Conservation (phyloP, 1,140 invertebrate genomes). For the Eufriesea mexicana region DNA sequence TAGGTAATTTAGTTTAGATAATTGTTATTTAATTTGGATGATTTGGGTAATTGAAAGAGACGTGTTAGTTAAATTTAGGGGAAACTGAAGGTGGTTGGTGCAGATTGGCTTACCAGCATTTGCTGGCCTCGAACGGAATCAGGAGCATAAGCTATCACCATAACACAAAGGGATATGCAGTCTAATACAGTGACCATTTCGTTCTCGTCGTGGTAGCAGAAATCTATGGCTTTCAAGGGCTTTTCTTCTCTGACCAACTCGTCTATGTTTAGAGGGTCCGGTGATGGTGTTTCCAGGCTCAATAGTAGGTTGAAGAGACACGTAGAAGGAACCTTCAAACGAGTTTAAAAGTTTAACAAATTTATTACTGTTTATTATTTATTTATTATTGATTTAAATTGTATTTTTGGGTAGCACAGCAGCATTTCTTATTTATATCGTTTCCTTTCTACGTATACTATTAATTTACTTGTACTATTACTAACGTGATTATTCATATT, state of each 20-base stretch:
- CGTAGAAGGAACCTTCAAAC: slow-evolving; percentile 90
- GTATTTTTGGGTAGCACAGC: no score
- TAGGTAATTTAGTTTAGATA: no score
- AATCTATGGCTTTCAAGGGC: slow-evolving; percentile 97
- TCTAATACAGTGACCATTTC: slow-evolving; percentile 97
- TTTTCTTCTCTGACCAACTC: slow-evolving; percentile 98
- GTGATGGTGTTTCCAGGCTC: slow-evolving; percentile 95
- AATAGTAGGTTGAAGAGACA: slow-evolving; percentile 95
- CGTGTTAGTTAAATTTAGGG: no score
- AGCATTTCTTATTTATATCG: no score
- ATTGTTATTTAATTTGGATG: no score
- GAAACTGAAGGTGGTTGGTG: background rate
- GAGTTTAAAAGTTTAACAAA: background rate
- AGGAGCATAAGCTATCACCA: slow-evolving; percentile 98
- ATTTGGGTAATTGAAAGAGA: no score
- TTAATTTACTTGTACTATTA: no score
- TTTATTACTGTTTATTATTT: background rate
- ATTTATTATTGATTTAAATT: no score
- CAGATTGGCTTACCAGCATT: slow-evolving; percentile 90
- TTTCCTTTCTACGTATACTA: no score
- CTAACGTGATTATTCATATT: no score
- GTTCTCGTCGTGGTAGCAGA: slow-evolving; percentile 97
- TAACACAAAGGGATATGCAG: slow-evolving; percentile 97
- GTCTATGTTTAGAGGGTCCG: slow-evolving; percentile 96
- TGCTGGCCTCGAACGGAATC: slow-evolving; percentile 97